Base-by-base conservation (phyloP, 1,140 invertebrate species). In the Zaprionus lachaisei region DNA sequence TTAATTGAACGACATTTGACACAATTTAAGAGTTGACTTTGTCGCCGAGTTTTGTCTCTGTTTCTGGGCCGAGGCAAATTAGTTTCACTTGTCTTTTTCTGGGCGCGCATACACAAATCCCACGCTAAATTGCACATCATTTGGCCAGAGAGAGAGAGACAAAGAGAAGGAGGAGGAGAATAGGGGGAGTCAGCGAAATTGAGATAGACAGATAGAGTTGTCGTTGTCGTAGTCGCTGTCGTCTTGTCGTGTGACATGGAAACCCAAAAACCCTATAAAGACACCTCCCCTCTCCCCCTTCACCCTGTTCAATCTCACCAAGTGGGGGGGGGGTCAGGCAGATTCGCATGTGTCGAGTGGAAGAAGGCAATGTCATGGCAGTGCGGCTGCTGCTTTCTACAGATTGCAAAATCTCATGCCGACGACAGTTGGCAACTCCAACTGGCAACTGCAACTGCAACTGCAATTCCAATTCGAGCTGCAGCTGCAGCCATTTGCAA, bases 1-100 rank as follows among this genome's bases (percentile, higher is more conserved):
- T 84, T 89, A 89, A 89, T 89, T 89, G 84, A 84, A 89, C 84
- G 62, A 66, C 84, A 74, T 89, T 90, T 89, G 84, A 81, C 84
- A 89, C 77, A 89, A 83, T 89, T 89, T 72, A 79, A 84, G 79
- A 75, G 76, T 65, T 61, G 72, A 74, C 54, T 74, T 47, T 74
- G 60, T 73, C 51, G 51, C 26, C 58, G 11, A 26, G 37, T 38
- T 38, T 38, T 38, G 37, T 38, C 31, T 34, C 31, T 34, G 67
- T 81, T 77, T 65, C 28, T 66, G 75, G 22, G 64, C 17, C 41
- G 67, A 34, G 56, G 44, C 54, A 85, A 89, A 89, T 89, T 84
- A 90, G 85, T 85, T 90, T 81, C 85, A 81, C 79, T 89, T 84
- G 85, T 77, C 78, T 79, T 47, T 47, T 44, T 28, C 17, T 34